phyloP scores from a whole-genome alignment of 2,888 invertebrate species.

The Dioctria rufipes region DNA sequence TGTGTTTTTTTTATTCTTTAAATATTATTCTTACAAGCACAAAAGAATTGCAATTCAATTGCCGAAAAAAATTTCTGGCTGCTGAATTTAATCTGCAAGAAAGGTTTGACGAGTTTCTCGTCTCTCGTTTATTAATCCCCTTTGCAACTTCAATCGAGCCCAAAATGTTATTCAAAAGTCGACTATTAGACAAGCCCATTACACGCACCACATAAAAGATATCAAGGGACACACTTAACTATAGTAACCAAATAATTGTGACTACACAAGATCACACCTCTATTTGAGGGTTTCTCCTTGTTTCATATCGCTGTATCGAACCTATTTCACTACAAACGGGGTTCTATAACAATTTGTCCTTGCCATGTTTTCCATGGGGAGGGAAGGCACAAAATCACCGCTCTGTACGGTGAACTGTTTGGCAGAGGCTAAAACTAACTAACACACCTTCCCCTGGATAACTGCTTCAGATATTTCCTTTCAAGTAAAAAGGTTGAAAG shows the following conservation, averaged over 20 bases:
- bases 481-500: constrained; percentile 31
- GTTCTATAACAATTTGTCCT: constrained; percentile 57
- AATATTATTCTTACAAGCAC: not conserved
- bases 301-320: constrained; percentile 57
- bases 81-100: too few species aligned
- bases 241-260: constrained; percentile 62
- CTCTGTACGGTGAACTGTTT: not conserved
- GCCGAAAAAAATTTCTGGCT: not conserved
- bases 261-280: constrained; percentile 67
- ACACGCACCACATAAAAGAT: constrained; percentile 40
- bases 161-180: constrained; percentile 42
- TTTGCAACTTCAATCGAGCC: not conserved
- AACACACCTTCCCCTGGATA: constrained; percentile 10
- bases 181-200: constrained; percentile 50
- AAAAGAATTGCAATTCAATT: not conserved
- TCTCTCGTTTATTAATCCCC: not conserved
- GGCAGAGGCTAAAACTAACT: not conserved
- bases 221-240: constrained; percentile 49
- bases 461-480: not conserved
- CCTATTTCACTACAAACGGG: constrained; percentile 27
- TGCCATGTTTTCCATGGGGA: constrained; percentile 10
- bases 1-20: too few species aligned
- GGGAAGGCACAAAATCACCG: constrained; percentile 15
- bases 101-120: not conserved
- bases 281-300: constrained; percentile 64